Percentiles rank a stretch among this genome's conserved stretches.
Evolutionary conservation across 1,140 invertebrate genomes (phyloP).

Genomic region (Zaprionus africanus): DNA sequence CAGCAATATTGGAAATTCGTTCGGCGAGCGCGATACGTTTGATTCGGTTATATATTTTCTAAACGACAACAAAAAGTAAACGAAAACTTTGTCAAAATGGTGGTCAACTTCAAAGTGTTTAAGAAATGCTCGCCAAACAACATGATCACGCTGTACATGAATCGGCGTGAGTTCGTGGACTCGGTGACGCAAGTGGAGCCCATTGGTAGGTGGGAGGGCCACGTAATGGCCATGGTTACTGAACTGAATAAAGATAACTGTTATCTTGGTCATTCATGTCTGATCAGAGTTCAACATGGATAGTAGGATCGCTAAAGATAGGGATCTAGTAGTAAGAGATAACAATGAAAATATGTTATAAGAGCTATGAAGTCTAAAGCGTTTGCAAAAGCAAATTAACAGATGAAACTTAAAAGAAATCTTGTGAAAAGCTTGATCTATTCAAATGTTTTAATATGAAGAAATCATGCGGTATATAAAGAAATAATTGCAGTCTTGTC

Average conservation of each 20-base stretch:
- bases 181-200: conserved; percentile 96
- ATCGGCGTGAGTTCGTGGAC: conserved; percentile 98
- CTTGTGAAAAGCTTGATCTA: too few relatives aligned
- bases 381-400: too few relatives aligned
- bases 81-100: conserved; percentile 86
- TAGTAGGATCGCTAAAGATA: too few relatives aligned
- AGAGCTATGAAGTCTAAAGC: too few relatives aligned
- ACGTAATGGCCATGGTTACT: background rate
- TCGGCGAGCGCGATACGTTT: conserved; percentile 45
- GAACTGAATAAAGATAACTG: too few relatives aligned
- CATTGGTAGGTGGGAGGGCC: conserved; percentile 88
- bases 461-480: background rate
- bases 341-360: background rate
- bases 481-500: background rate
- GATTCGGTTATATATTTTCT: background rate
- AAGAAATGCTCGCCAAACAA: conserved; percentile 98
- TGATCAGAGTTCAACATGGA: too few relatives aligned
- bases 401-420: too few relatives aligned
- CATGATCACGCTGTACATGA: conserved; percentile 97
- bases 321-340: background rate
- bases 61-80: conserved; percentile 5
- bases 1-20: background rate
- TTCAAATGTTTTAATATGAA: too few relatives aligned
- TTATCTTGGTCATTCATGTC: too few relatives aligned
- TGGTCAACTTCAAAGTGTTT: conserved; percentile 95